These are phyloP conservation scores for Parnassius apollo DNA, from an alignment of 2,888 invertebrate species.

Conservation along the genomic window DNA sequence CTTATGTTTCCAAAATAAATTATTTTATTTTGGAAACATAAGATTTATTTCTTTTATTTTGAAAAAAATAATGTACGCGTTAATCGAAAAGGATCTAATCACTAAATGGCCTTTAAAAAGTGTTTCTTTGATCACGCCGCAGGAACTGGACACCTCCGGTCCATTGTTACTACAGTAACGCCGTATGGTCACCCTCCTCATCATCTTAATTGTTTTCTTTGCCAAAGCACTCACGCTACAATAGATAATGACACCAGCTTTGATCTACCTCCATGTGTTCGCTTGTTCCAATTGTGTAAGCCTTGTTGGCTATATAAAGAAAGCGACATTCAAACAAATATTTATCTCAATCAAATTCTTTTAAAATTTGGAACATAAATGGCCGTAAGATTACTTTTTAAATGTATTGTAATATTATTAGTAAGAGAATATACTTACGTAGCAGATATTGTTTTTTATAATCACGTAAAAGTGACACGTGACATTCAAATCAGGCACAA, in stretches of 20 bases:
- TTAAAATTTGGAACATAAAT: too few relatives aligned
- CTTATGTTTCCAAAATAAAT: too few relatives aligned
- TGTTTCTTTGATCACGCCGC: slow-evolving; percentile 55
- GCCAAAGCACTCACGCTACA: slow-evolving; percentile 62
- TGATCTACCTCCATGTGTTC: slow-evolving; percentile 51
- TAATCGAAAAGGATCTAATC: slow-evolving; percentile 34
- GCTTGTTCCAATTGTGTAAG: too few relatives aligned
- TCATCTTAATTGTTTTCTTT: slow-evolving; percentile 78
- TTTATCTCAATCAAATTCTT: too few relatives aligned
- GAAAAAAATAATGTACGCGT: neutral
- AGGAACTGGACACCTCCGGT: slow-evolving; percentile 67
- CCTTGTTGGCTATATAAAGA: too few relatives aligned
- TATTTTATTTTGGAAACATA: too few relatives aligned
- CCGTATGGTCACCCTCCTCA: slow-evolving; percentile 59
- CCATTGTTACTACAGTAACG: slow-evolving; percentile 50
- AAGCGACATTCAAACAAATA: too few relatives aligned
- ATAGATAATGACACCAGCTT: slow-evolving; percentile 67
- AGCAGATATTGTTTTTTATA: neutral
- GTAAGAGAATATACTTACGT: too few relatives aligned
- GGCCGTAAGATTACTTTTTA: too few relatives aligned
- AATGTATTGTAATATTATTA: too few relatives aligned
- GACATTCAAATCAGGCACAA: slow-evolving; percentile 68
- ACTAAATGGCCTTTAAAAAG: slow-evolving; percentile 38
- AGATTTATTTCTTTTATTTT: neutral
- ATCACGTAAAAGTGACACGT: slow-evolving; percentile 45